Evolutionary conservation across 92 coral and sea anemone species (phyloP), one percentile per base, ranked within the genome.

Genomic region (Chrysogorgia sp.): DNA sequence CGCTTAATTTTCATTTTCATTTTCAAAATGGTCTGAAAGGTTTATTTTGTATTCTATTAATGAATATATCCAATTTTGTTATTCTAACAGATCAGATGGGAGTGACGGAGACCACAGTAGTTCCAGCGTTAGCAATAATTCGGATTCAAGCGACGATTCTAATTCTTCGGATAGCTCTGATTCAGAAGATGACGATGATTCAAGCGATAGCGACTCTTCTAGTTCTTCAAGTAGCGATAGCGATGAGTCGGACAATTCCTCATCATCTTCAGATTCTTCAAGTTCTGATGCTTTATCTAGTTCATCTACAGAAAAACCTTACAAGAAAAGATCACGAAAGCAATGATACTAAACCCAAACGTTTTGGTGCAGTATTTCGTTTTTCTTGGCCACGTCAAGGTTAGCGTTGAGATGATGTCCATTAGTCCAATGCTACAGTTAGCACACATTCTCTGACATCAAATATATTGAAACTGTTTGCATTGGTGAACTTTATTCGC

Each of bases 121-220:
- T 6, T 65, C 72, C 29, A 33, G 17, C 13, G 53, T 7, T 47
- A 65, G 72, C 48, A 37, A 31, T 21, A 37, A 33, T 65, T 65
- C 72, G 24, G 55, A 12, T 65, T 34, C 72, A 21, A 28, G 25
- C 22, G 72, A 65, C 20, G 72, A 40, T 37, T 37, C 31, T 37
- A 65, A 28, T 37, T 31, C 69, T 15, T 37, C 29, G 53, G 72
- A 65, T 65, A 65, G 72, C 31, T 65, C 72, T 43, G 20, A 26
- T 65, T 65, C 72, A 65, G 48, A 40, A 29, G 53, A 65, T 22
- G 43, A 45, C 22, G 72, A 65, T 20, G 29, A 49, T 14, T 65
- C 72, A 37, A 37, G 72, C 48, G 53, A 34, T 65, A 24, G 32
- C 29, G 72, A 65, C 29, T 8, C 48, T 14, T 65, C 72, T n/a